These are phyloP conservation scores for Cathartes aura DNA, from an alignment of 2,113 vertebrate species.

Conservation along the genomic window DNA sequence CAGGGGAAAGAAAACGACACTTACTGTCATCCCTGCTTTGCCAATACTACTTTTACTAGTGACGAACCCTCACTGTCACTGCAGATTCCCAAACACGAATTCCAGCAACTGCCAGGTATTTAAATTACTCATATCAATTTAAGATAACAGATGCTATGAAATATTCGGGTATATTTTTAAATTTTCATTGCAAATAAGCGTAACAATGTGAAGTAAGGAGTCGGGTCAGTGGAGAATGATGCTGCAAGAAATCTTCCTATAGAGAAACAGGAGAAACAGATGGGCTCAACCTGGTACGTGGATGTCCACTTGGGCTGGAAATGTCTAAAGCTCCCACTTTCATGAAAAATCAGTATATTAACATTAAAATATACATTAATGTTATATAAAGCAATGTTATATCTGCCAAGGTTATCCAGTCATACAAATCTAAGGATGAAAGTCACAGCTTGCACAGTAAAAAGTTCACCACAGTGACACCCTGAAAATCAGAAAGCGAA, in stretches of 20 bases:
- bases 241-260: neutral
- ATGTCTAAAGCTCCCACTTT: neutral
- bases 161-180: neutral
- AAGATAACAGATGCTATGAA: neutral
- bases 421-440: neutral
- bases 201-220: neutral
- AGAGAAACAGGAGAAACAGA: neutral
- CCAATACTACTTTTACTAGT: neutral
- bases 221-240: neutral
- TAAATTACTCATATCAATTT: neutral
- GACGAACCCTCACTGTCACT: neutral
- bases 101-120: neutral
- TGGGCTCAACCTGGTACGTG: rapidly evolving
- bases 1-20: neutral
- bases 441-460: neutral
- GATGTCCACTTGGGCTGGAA: neutral
- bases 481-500: neutral
- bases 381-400: neutral
- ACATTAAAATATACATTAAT: neutral
- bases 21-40: neutral
- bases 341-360: neutral
- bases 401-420: neutral
- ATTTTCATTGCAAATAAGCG: neutral
- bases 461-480: neutral
- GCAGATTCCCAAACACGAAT: neutral